phyloP scores from a whole-genome alignment of 2,888 invertebrate species.

The Agriopis aurantiaria region DNA sequence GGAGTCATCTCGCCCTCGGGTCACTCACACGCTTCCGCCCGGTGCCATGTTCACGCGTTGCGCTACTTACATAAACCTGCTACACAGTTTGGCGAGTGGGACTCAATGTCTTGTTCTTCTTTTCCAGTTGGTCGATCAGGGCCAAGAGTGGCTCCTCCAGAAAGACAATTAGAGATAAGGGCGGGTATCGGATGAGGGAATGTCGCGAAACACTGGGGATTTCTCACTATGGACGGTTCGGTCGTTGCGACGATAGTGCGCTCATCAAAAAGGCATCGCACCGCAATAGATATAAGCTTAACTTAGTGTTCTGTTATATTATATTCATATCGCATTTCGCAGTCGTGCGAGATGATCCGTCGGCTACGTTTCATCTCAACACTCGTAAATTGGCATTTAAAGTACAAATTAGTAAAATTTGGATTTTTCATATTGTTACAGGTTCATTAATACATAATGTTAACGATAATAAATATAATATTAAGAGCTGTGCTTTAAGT shows the following conservation, averaged over 20 bases:
- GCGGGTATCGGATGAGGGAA: slow-evolving; percentile 82
- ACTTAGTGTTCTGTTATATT: slow-evolving; percentile 69
- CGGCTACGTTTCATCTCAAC: slow-evolving; percentile 79
- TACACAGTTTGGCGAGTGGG: slow-evolving; percentile 81
- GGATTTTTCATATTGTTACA: slow-evolving; percentile 86
- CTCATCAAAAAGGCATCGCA: slow-evolving; percentile 86
- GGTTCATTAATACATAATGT: slow-evolving; percentile 85
- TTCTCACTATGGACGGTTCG: slow-evolving; percentile 85
- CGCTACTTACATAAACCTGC: slow-evolving; percentile 81
- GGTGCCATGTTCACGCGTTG: slow-evolving; percentile 83
- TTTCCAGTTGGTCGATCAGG: slow-evolving; percentile 87
- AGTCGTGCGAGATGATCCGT: slow-evolving; percentile 80
- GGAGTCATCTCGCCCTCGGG: slow-evolving; percentile 73
- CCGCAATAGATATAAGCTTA: slow-evolving; percentile 81
- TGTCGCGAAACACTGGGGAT: slow-evolving; percentile 85
- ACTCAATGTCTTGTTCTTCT: slow-evolving; percentile 86
- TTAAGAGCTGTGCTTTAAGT: slow-evolving; percentile 87
- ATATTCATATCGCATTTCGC: slow-evolving; percentile 74
- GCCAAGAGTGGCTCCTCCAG: slow-evolving; percentile 86
- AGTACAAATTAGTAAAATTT: slow-evolving; percentile 87
- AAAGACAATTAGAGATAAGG: slow-evolving; percentile 85
- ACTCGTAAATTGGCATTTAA: slow-evolving; percentile 86
- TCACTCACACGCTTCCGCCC: slow-evolving; percentile 79
- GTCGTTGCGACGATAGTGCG: slow-evolving; percentile 78
- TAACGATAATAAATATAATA: slow-evolving; percentile 76